Percentiles rank a stretch among this genome's conserved stretches.
Conservation (phyloP, 64 coral and sea anemone genomes). For the Dendronephthya gigantea region DNA sequence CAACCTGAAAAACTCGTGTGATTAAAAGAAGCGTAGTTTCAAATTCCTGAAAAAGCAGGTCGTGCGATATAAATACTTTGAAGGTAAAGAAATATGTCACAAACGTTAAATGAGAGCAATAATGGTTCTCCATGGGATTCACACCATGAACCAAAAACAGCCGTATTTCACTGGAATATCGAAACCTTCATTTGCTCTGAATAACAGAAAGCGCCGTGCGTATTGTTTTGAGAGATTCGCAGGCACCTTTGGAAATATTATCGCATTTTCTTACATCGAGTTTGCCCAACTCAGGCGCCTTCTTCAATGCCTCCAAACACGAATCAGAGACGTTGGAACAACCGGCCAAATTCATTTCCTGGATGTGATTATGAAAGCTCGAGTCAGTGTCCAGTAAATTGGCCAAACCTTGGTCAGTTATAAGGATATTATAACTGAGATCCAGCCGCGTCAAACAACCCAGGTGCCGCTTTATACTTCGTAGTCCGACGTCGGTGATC, state of each 20-base stretch:
- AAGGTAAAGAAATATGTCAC: no score
- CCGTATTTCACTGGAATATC: neutral
- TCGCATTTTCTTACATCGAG: conserved; percentile 66
- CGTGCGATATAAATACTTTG: no score
- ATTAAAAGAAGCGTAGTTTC: no score
- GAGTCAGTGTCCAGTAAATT: conserved; percentile 41
- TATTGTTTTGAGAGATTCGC: neutral
- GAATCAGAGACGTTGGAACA: conserved; percentile 63
- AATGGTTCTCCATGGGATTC: no score
- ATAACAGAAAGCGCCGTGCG: neutral
- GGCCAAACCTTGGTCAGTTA: conserved; percentile 74
- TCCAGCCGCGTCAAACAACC: conserved; percentile 51
- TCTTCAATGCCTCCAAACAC: conserved; percentile 53
- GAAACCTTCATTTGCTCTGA: neutral
- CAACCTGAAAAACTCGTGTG: no score
- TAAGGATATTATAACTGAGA: conserved; percentile 74
- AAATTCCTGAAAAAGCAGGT: no score
- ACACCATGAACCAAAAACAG: no score
- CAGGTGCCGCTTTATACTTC: conserved; percentile 53
- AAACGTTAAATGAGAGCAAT: no score
- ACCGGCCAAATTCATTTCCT: conserved; percentile 61
- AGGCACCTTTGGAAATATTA: conserved; percentile 33
- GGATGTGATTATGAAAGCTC: conserved; percentile 13
- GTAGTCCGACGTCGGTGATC: conserved; percentile 70
- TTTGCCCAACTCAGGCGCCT: conserved; percentile 34